Percentiles rank a stretch among this genome's conserved stretches.
Conservation (phyloP, 2,797 vertebrate genomes). For the Apogon hyalosoma region DNA sequence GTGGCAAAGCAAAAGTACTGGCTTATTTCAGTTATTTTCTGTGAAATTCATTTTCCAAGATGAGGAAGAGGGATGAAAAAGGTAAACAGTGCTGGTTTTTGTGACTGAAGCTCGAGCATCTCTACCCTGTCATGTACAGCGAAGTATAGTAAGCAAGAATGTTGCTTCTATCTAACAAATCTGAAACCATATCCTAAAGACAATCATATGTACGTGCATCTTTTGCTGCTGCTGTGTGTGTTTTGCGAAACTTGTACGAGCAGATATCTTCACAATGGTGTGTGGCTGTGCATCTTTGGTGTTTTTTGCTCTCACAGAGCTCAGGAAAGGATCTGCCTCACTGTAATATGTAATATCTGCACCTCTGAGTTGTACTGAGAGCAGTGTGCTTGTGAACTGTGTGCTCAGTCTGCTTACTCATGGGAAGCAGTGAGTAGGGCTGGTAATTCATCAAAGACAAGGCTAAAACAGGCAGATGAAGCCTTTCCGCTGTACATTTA, state of each 20-base stretch:
- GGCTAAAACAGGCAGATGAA: slow-evolving; percentile 39
- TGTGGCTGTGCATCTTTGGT: slow-evolving; percentile 49
- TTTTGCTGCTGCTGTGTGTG: slow-evolving; percentile 29
- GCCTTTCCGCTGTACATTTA: slow-evolving; percentile 51
- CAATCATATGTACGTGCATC: slow-evolving; percentile 69
- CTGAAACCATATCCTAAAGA: slow-evolving; percentile 59
- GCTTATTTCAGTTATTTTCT: slow-evolving; percentile 49
- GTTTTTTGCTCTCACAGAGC: slow-evolving; percentile 55
- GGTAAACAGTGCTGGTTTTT: slow-evolving; percentile 8
- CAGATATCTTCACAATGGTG: slow-evolving; percentile 32
- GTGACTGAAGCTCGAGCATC: slow-evolving; percentile 3
- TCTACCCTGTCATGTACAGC: slow-evolving; percentile 41
- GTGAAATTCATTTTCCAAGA: slow-evolving; percentile 18
- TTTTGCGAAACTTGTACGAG: slow-evolving; percentile 46
- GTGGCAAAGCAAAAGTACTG: slow-evolving; percentile 50
- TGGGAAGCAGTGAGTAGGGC: slow-evolving; percentile 41
- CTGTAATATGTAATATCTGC: slow-evolving; percentile 53
- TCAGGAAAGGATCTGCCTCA: slow-evolving; percentile 64
- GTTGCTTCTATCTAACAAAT: slow-evolving; percentile 36
- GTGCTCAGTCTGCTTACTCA: slow-evolving; percentile 54
- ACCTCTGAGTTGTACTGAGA: slow-evolving; percentile 47
- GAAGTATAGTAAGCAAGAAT: slow-evolving; percentile 32
- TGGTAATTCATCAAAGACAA: slow-evolving; percentile 59
- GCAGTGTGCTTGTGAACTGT: slow-evolving; percentile 42
- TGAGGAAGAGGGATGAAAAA: slow-evolving; percentile 17